These are phyloP conservation scores for Sterrhoptilus dennistouni DNA, from an alignment of 2,113 vertebrate genomes.

Conservation along the genomic window DNA sequence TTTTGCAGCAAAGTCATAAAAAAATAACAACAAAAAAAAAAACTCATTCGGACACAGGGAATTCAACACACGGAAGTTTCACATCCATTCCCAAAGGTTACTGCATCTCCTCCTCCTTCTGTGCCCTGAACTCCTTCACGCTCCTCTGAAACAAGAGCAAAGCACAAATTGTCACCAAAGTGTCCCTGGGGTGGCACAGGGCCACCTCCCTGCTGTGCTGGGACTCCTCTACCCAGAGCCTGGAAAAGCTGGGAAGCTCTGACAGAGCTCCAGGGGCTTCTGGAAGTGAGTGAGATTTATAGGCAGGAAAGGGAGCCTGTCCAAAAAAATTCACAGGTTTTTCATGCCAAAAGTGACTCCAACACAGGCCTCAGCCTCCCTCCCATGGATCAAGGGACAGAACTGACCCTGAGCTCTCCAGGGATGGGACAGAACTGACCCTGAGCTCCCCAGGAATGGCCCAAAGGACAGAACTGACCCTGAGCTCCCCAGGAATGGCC, in stretches of 20 bases:
- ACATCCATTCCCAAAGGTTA: conserved; percentile 4
- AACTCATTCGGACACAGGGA: rapidly evolving
- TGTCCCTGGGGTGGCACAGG: rapidly evolving
- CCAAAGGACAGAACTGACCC: neutral
- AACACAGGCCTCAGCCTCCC: neutral
- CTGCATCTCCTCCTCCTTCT: conserved; percentile 77
- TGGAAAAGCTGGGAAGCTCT: neutral
- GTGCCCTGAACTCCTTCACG: conserved; percentile 78
- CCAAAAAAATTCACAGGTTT: neutral
- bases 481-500: neutral
- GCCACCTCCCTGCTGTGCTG: neutral
- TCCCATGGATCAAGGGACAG: neutral
- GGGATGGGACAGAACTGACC: neutral
- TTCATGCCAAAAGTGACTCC: neutral
- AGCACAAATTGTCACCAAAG: neutral
- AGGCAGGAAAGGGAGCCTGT: neutral
- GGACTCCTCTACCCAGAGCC: neutral
- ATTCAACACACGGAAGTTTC: neutral
- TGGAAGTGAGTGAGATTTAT: neutral
- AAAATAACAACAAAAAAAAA: neutral
- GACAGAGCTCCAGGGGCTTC: neutral
- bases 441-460: too few relatives aligned
- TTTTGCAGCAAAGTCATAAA: neutral
- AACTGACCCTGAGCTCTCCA: neutral
- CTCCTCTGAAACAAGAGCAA: conserved; percentile 69